Conservation (phyloP, 1,140 invertebrate species). For the Trichoplusia ni region DNA sequence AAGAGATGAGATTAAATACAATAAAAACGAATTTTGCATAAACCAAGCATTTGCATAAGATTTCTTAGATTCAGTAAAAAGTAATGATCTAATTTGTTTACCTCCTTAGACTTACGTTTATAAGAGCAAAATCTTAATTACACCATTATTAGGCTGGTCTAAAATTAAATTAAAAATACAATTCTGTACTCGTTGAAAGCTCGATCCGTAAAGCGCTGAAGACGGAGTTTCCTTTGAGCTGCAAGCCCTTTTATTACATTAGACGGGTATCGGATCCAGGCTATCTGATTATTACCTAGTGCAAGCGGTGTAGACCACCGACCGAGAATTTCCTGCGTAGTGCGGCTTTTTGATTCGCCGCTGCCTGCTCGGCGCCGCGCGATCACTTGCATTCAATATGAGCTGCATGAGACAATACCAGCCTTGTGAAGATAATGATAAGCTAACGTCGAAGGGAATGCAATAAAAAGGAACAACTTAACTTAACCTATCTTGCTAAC, state of each 20-base stretch:
- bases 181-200: no score
- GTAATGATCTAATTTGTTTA: constrained; percentile 1
- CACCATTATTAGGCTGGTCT: no score
- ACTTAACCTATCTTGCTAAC: no score
- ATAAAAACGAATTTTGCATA: constrained; percentile 17
- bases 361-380: constrained; percentile 44
- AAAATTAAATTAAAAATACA: no score
- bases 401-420: constrained; percentile 43
- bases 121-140: background rate
- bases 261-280: constrained; percentile 9
- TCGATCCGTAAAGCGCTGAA: background rate
- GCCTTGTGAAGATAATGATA: constrained; percentile 45
- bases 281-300: constrained; percentile 6
- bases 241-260: constrained; percentile 12
- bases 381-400: constrained; percentile 65
- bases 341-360: constrained; percentile 61
- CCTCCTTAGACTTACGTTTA: background rate
- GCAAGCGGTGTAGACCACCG: constrained; percentile 55
- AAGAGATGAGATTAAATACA: constrained; percentile 14
- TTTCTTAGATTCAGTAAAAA: constrained; percentile 11
- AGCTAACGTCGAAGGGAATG: background rate
- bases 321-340: constrained; percentile 49
- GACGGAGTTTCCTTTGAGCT: background rate
- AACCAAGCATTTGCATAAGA: constrained; percentile 18
- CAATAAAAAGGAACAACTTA: constrained; percentile 2